phyloP scores from a whole-genome alignment of 2,113 vertebrate species.

The Eretmochelys imbricata region DNA sequence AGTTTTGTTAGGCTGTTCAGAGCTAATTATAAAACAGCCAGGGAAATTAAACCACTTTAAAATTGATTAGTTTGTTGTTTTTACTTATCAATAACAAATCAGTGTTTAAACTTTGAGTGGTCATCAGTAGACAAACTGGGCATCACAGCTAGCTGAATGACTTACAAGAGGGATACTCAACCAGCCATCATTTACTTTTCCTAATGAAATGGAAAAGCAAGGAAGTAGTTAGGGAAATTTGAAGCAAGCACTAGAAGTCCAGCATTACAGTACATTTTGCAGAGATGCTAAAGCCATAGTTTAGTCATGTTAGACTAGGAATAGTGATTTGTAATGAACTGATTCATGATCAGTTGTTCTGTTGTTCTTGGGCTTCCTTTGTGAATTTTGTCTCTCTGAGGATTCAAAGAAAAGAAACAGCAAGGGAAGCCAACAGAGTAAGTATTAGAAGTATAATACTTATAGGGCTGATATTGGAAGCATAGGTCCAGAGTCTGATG shows the following conservation, averaged over 20 bases:
- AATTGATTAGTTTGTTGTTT: background rate
- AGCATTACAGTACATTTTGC: background rate
- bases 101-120: background rate
- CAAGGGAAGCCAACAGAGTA: background rate
- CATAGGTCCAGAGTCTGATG: background rate
- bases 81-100: background rate
- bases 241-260: background rate
- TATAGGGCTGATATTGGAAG: background rate
- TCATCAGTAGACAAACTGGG: background rate
- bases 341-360: background rate
- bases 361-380: background rate
- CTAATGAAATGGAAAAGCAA: background rate
- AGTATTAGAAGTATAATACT: background rate
- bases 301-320: background rate
- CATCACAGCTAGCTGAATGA: background rate
- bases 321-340: background rate
- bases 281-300: background rate
- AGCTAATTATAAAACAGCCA: background rate
- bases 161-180: background rate
- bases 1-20: background rate
- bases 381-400: background rate
- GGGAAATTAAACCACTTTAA: background rate
- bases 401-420: background rate
- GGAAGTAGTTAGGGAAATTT: background rate
- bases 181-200: background rate